These are phyloP conservation scores for Falcunculus frontatus DNA, from an alignment of 2,113 vertebrate species.

Conservation along the genomic window DNA sequence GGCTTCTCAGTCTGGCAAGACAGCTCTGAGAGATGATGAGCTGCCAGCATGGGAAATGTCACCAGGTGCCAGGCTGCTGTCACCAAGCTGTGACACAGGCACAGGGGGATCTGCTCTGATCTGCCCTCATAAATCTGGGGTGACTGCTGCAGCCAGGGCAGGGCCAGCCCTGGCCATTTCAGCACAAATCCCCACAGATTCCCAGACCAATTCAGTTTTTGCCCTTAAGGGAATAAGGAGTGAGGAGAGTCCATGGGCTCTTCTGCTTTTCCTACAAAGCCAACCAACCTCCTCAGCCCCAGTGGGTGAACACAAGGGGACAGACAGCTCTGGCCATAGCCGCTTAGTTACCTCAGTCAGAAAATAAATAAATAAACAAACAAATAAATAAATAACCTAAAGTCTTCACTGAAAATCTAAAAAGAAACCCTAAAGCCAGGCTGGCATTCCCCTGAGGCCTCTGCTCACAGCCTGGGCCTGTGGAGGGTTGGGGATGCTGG, in stretches of 20 bases:
- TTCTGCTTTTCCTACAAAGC: not conserved
- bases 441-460: too few species aligned
- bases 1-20: not conserved
- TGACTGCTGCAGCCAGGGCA: not conserved
- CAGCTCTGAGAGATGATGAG: not conserved
- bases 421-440: accelerated
- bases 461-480: not conserved
- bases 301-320: not conserved
- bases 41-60: not conserved
- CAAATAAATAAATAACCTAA: not conserved
- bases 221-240: not conserved
- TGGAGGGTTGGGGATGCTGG: accelerated
- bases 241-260: not conserved
- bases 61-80: not conserved
- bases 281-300: not conserved
- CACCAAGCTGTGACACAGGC: not conserved
- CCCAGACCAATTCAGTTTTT: not conserved
- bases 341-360: not conserved
- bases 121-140: accelerated
- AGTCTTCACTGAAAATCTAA: not conserved
- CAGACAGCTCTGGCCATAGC: not conserved
- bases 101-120: not conserved
- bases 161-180: accelerated
- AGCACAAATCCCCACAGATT: not conserved
- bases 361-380: not conserved